phyloP scores from a whole-genome alignment of 2,888 invertebrate species.

The Diloba caeruleocephala region DNA sequence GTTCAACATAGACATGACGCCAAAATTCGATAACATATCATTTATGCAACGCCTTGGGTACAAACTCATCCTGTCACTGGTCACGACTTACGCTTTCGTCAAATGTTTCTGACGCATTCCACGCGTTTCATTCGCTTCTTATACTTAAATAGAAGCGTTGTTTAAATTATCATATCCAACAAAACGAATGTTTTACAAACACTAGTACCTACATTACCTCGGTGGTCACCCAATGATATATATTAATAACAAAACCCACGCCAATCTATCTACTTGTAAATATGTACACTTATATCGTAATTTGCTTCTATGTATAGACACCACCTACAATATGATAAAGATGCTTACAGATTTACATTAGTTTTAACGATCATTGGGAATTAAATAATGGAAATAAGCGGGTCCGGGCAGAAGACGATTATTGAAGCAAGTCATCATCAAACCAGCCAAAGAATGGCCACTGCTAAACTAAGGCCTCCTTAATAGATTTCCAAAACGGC shows the following conservation, averaged over 20 bases:
- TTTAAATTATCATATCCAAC: background rate
- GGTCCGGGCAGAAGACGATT: background rate
- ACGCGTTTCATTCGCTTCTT: too few species aligned
- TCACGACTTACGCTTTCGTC: too few species aligned
- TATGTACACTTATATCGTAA: conserved; percentile 19
- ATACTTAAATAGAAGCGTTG: too few species aligned
- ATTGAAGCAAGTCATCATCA: too few species aligned
- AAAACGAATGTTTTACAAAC: background rate
- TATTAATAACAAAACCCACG: conserved; percentile 21
- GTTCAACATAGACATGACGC: too few species aligned
- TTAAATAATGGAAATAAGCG: conserved; percentile 15
- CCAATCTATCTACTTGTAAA: background rate
- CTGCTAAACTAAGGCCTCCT: too few species aligned
- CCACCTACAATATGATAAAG: conserved; percentile 19
- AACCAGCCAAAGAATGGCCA: too few species aligned
- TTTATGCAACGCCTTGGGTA: too few species aligned
- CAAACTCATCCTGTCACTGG: too few species aligned
- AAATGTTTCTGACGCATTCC: too few species aligned
- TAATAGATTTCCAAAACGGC: too few species aligned
- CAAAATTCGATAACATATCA: too few species aligned
- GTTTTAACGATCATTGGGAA: conserved; percentile 8
- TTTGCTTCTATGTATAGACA: conserved; percentile 27
- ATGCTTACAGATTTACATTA: conserved; percentile 8
- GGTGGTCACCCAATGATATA: conserved; percentile 2
- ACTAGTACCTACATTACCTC: background rate